These are phyloP conservation scores for Centropus unirufus DNA, from an alignment of 2,113 vertebrate genomes.

Conservation along the genomic window DNA sequence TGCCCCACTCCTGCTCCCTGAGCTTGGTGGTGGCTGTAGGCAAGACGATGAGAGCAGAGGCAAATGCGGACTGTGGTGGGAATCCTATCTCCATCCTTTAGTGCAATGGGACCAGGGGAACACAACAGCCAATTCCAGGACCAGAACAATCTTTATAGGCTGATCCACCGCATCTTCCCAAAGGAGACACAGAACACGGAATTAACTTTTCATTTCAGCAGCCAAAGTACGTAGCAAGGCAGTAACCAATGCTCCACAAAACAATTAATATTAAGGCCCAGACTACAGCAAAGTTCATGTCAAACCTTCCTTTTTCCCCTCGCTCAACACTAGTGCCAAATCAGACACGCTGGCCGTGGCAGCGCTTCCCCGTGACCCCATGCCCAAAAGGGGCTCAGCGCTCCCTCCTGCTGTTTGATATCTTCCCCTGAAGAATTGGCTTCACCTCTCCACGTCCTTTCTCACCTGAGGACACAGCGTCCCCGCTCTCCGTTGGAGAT, in stretches of 20 bases:
- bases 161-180: background rate
- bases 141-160: background rate
- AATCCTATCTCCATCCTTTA: background rate
- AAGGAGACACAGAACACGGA: background rate
- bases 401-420: background rate
- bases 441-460: background rate
- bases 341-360: background rate
- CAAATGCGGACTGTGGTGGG: background rate
- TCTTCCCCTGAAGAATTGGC: background rate
- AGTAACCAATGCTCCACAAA: background rate
- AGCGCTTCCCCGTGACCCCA: background rate
- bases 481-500: rapidly evolving
- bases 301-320: background rate
- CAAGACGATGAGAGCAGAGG: background rate
- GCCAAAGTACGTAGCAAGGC: background rate
- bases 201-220: background rate
- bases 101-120: too few species aligned
- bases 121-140: too few species aligned
- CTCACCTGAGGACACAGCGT: background rate
- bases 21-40: rapidly evolving
- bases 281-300: background rate
- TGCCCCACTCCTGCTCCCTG: background rate
- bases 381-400: background rate
- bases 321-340: background rate
- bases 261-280: background rate